These are phyloP conservation scores for Acrobasis repandana DNA, from an alignment of 2,888 invertebrate genomes.

Conservation along the genomic window DNA sequence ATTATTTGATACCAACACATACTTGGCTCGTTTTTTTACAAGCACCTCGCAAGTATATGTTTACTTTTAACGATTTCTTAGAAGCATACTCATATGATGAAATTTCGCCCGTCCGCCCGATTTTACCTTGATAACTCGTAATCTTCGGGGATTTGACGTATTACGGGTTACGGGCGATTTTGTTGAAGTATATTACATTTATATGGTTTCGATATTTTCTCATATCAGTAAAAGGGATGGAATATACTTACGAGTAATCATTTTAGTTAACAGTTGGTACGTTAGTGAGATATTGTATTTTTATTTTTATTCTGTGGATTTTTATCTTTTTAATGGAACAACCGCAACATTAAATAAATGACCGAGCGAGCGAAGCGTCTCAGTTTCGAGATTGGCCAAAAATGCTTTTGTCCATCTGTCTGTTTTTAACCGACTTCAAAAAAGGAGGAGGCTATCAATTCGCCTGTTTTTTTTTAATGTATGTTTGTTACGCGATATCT, in stretches of 20 bases:
- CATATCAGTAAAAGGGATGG: constrained; percentile 9
- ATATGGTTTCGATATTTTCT: background rate
- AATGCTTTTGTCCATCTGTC: too few species aligned
- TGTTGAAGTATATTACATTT: background rate
- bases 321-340: too few species aligned
- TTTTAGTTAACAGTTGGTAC: too few species aligned
- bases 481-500: too few species aligned
- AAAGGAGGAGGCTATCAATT: too few species aligned
- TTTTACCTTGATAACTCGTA: constrained; percentile 9
- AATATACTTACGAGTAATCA: too few species aligned
- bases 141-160: constrained; percentile 10
- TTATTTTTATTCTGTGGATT: background rate
- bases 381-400: too few species aligned
- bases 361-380: too few species aligned
- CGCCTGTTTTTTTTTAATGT: too few species aligned
- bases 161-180: constrained; percentile 1
- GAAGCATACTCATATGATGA: background rate
- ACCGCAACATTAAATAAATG: too few species aligned
- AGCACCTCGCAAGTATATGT: background rate
- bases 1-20: background rate
- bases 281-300: background rate
- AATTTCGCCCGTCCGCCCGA: background rate
- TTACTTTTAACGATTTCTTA: constrained; percentile 1
- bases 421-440: too few species aligned
- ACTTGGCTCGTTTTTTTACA: background rate